Conservation (phyloP, 2,113 vertebrate species). For the Mirza zaza region DNA sequence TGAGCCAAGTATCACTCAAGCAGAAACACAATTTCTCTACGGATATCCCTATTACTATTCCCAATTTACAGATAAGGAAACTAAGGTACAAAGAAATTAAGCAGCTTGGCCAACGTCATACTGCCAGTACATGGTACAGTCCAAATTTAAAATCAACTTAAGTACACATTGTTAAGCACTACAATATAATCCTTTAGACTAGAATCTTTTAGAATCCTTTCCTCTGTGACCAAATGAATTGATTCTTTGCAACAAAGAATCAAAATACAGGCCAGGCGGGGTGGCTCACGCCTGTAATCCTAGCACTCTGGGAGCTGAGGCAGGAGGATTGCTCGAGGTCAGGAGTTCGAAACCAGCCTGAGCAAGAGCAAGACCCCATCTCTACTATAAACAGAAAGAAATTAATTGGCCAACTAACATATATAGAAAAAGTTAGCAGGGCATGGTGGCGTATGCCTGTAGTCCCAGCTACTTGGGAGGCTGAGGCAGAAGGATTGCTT, state of each 20-base stretch:
- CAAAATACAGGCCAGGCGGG: neutral
- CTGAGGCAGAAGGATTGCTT: too few species aligned
- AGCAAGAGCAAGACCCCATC: too few species aligned
- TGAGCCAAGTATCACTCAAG: neutral
- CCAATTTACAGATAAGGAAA: neutral
- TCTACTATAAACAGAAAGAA: too few species aligned
- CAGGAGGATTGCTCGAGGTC: too few species aligned
- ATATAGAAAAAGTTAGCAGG: too few species aligned
- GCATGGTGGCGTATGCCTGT: too few species aligned
- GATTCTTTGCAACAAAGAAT: neutral
- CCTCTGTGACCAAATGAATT: neutral
- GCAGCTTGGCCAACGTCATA: neutral
- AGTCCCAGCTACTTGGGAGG: too few species aligned
- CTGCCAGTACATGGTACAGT: neutral
- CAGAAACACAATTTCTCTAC: neutral
- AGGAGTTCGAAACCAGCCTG: too few species aligned
- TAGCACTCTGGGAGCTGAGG: too few species aligned
- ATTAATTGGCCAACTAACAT: too few species aligned
- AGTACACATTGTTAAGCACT: neutral
- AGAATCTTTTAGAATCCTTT: neutral
- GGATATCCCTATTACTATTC: neutral
- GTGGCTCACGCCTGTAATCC: too few species aligned
- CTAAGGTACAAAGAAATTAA: slow-evolving; percentile 9
- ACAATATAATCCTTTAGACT: neutral
- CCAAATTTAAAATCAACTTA: slow-evolving; percentile 21